These are phyloP conservation scores for Passer montanus DNA, from an alignment of 2,113 vertebrate species.

Conservation along the genomic window DNA sequence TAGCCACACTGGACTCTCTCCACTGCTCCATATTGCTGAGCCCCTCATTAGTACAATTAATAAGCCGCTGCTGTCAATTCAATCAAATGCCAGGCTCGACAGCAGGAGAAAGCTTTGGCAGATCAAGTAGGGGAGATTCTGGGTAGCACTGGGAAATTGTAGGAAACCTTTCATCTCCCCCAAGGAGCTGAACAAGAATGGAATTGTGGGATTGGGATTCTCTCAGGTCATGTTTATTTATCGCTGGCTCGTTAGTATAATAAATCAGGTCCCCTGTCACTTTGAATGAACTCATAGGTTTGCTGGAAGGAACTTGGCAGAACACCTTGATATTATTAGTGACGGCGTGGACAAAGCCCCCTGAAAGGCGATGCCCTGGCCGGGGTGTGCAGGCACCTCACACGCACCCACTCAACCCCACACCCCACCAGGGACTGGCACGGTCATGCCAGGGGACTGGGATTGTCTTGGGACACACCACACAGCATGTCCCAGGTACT, in stretches of 20 bases:
- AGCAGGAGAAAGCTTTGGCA: slow-evolving; percentile 65
- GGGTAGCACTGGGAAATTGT: slow-evolving; percentile 50
- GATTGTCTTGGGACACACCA: background rate
- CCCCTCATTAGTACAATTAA: slow-evolving; percentile 78
- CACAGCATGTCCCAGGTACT: background rate
- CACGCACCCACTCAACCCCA: background rate
- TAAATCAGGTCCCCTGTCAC: slow-evolving; percentile 70
- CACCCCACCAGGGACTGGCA: accelerated
- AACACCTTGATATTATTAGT: slow-evolving; percentile 69
- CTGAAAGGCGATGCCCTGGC: slow-evolving; percentile 48
- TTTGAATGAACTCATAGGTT: slow-evolving; percentile 54
- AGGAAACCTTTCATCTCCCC: slow-evolving; percentile 63
- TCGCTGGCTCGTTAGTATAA: slow-evolving; percentile 60
- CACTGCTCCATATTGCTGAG: slow-evolving; percentile 33
- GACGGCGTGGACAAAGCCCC: slow-evolving; percentile 34
- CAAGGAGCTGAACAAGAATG: slow-evolving; percentile 32
- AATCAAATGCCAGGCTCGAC: slow-evolving; percentile 61
- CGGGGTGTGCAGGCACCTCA: background rate
- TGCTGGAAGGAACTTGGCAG: slow-evolving; percentile 68
- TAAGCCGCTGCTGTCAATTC: slow-evolving; percentile 60
- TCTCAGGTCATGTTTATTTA: slow-evolving; percentile 61
- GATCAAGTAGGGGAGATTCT: slow-evolving; percentile 44
- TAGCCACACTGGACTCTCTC: slow-evolving; percentile 66
- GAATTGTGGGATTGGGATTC: slow-evolving; percentile 63
- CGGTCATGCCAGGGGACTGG: background rate